phyloP scores from a whole-genome alignment of 2,797 vertebrate species.

The Acanthurus tractus region DNA sequence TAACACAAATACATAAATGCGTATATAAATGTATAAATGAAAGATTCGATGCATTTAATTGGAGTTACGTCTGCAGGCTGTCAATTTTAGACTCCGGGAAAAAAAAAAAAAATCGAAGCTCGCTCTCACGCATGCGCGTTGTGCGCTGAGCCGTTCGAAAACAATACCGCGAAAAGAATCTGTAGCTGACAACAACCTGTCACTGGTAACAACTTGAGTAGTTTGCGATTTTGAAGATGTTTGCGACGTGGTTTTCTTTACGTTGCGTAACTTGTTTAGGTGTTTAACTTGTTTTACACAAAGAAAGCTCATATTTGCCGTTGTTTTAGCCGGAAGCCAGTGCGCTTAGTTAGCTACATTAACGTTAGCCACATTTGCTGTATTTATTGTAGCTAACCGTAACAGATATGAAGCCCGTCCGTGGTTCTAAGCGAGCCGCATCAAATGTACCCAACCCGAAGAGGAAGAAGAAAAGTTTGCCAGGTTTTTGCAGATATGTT shows the following conservation, averaged over 20 bases:
- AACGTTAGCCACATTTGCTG: background rate
- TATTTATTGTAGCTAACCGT: no score
- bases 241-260: background rate
- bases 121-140: constrained; percentile 34
- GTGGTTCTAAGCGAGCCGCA: constrained; percentile 71
- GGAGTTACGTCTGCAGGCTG: no score
- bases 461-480: constrained; percentile 18
- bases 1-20: background rate
- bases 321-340: background rate
- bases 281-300: no score
- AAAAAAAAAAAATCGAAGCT: no score
- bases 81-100: no score
- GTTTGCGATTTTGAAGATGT: background rate
- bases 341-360: no score
- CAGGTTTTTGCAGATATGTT: background rate
- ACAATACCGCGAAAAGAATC: constrained; percentile 44
- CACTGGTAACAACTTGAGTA: fast-evolving
- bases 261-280: no score
- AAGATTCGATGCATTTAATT: fast-evolving
- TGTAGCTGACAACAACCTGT: no score
- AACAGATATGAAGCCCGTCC: constrained; percentile 66
- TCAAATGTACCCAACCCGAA: constrained; percentile 58
- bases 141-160: constrained; percentile 18
- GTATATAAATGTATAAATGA: fast-evolving
- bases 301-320: fast-evolving